phyloP scores from a whole-genome alignment of 2,113 vertebrate species.

The Urocitellus parryii region DNA sequence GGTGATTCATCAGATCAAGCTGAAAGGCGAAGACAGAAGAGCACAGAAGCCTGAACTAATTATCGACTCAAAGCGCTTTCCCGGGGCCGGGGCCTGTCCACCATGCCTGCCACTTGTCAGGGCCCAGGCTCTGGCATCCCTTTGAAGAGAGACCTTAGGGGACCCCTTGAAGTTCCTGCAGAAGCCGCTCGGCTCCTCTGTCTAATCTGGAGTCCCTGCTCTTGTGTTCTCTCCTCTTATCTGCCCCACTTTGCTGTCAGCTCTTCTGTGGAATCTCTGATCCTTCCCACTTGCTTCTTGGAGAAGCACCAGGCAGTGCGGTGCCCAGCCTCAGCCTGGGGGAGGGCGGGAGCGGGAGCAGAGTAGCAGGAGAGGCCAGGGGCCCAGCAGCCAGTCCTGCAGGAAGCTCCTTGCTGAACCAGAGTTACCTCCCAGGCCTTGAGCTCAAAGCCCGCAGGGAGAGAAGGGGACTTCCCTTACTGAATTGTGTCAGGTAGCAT shows the following conservation, averaged over 20 bases:
- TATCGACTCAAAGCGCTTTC: background rate
- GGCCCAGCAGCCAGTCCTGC: background rate
- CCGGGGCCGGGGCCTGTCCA: background rate
- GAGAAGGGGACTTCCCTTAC: background rate
- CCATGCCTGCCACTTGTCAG: background rate
- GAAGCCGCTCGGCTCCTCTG: rapidly evolving
- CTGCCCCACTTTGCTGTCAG: background rate
- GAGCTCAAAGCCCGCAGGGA: background rate
- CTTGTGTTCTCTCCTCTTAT: background rate
- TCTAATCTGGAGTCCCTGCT: background rate
- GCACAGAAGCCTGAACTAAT: background rate
- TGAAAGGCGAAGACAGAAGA: slow-evolving; percentile 42
- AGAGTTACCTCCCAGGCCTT: rapidly evolving
- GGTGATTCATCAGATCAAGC: background rate
- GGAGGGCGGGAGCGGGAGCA: rapidly evolving
- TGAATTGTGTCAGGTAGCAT: background rate
- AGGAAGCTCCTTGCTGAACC: background rate
- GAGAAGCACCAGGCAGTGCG: too few relatives aligned
- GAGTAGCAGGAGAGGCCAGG: background rate
- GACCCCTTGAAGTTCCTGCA: background rate
- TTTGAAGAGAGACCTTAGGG: slow-evolving; percentile 39
- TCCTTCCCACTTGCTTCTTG: background rate
- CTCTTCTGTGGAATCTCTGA: background rate
- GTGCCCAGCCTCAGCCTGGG: background rate
- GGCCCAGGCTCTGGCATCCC: background rate